Evolutionary conservation across 1,140 invertebrate species (phyloP), one percentile per base, ranked within the genome.

Genomic region (Ridgeia piscesae): DNA sequence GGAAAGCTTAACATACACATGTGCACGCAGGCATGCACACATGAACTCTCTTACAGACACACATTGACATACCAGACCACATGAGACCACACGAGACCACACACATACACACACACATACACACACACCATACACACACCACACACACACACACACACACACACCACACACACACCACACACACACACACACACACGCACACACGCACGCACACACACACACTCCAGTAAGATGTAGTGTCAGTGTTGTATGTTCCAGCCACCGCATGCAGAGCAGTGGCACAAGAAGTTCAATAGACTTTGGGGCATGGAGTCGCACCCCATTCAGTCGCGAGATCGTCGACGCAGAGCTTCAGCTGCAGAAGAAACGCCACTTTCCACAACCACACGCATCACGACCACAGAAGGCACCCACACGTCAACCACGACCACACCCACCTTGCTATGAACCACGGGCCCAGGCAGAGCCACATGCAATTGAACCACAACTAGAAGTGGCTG

Each of bases 281-380:
- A 94, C 94, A 89, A 92, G 92, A 31, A 94, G 93, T 91, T 91
- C 93, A n/a, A 92, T 95, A n/a, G 93, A 95, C 91, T 94, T 94
- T 93, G 93, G 93, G 14, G 89, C 90, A 35, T 95, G 94, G 94
- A 93, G 93, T 14, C 92, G 93, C 34, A 89, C 92, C 9, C 93
- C 93, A 9, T 93, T 93, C 48, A 93, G 94, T 77, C 92, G 93
- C n/a, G 50, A 34, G 14, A 92, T 93, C 27, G 93, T 94, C 35
- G 94, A 95, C 33, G 92, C 92, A 35, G 94, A 95, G 93, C 89
- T 94, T 77, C 94, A 94, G 35, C 93, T 94, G 35, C 94, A 95
- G 93, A 94, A 94, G 92, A 94, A 94, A 92, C 93, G 94, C 58
- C 58, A 77, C 58, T 77, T 77, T 77, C 58, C 58, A 77, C 58